Evolutionary conservation across 2,113 vertebrate species (phyloP), one percentile per base, ranked within the genome.

Genomic region (Eublepharis macularius): DNA sequence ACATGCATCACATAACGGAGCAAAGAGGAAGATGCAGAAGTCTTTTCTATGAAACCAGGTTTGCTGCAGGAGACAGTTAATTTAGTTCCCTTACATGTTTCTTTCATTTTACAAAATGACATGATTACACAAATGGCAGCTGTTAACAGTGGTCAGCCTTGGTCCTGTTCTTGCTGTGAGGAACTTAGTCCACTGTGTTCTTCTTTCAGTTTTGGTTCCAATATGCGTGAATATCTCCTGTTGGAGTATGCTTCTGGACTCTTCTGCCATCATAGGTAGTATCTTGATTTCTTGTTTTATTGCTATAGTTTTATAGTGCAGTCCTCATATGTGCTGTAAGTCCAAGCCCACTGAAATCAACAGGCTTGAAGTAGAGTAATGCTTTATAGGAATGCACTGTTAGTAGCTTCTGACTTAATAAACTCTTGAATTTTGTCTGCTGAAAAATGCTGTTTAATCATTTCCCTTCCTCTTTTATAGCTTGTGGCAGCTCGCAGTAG

Each of bases 181-280:
- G 63, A 65, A 39, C 8, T 74, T 49, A 12, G 13, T 83, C 49
- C 34, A 74, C 1, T 72, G 2, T 76, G 36, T 69, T 29, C 78
- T 86, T 51, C 65, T 80, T 72, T 24, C 85, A 99, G 99, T 90
- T 99, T 99, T 89, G 99, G 99, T 51, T 98, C 98, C 79, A 99
- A 99, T 88, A 96, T 99, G 97, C 96, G 99, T 87, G 99, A 99
- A 94, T 99, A 99, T 90, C 98, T 99, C 41, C 94, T 99, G 87
- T 92, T 99, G 54, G 99, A 99, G 89, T 99, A 99, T 0, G 98
- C 98, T 1, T 98, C 98, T 0, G 98, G 98, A 70, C 97, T 99
- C 86, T 99, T 99, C 90, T 97, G 97, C 26, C 98, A 99, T 90
- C 97, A 99, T 95, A 99, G 98, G 98, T 99, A 95, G 39, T 63